phyloP scores from a whole-genome alignment of 1,140 invertebrate species.

The Drosophila nasuta region DNA sequence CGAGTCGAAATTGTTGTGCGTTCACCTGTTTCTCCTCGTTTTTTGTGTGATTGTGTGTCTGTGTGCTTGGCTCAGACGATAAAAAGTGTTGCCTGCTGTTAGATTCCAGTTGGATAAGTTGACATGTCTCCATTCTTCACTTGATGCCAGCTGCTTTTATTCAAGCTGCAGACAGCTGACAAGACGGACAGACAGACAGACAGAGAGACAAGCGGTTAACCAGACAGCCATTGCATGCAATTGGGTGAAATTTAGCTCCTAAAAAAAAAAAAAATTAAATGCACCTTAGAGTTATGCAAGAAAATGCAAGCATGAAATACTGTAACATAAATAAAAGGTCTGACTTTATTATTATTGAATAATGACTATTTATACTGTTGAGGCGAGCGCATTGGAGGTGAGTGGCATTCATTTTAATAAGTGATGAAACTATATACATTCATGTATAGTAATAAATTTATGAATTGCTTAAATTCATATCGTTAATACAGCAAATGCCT shows the following conservation, averaged over 20 bases:
- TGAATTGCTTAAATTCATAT: too few species aligned
- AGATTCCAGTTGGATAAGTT: conserved; percentile 22
- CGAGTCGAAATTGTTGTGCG: conserved; percentile 59
- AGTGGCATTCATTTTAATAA: too few species aligned
- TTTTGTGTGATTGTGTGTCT: neutral
- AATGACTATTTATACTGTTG: too few species aligned
- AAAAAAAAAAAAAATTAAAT: neutral
- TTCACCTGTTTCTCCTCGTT: conserved; percentile 32
- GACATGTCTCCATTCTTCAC: conserved; percentile 12
- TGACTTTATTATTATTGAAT: too few species aligned
- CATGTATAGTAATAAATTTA: too few species aligned
- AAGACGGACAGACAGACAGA: neutral
- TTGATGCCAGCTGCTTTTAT: conserved; percentile 43
- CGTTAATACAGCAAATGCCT: too few species aligned
- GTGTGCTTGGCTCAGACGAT: neutral
- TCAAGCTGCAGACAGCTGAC: conserved; percentile 28
- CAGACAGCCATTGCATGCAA: neutral
- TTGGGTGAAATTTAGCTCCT: neutral
- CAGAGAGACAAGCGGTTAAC: neutral
- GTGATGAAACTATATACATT: too few species aligned
- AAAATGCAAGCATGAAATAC: neutral
- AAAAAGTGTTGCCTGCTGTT: conserved; percentile 18
- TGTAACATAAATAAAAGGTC: too few species aligned
- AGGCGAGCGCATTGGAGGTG: too few species aligned
- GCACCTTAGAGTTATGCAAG: neutral